These are phyloP conservation scores for Zelleria hepariella DNA, from an alignment of 2,888 invertebrate genomes.

Conservation along the genomic window DNA sequence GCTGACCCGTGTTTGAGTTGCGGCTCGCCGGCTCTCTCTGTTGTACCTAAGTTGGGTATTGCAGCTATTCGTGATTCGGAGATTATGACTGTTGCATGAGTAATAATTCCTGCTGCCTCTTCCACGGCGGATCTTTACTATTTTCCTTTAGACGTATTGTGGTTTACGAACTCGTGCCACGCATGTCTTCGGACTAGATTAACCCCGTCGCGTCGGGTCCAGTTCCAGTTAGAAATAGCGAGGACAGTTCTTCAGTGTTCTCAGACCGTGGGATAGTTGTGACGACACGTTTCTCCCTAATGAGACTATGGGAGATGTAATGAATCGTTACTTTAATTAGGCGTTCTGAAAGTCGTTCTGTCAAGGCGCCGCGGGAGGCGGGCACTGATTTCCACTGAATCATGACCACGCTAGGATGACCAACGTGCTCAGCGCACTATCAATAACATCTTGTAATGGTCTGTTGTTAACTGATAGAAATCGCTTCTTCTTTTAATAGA, in stretches of 20 bases:
- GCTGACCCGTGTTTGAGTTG: slow-evolving; percentile 41
- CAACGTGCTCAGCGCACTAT: background rate
- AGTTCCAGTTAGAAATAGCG: background rate
- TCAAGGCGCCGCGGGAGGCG: background rate
- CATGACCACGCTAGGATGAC: background rate
- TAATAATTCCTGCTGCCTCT: background rate
- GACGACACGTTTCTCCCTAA: slow-evolving; percentile 4
- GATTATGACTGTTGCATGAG: background rate
- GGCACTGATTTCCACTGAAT: background rate
- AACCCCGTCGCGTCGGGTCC: background rate
- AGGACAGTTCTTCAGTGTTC: background rate
- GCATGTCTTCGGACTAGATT: background rate
- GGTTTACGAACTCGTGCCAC: background rate
- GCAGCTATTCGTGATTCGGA: background rate
- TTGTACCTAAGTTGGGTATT: background rate
- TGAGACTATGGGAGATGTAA: slow-evolving; percentile 3
- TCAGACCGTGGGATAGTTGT: background rate
- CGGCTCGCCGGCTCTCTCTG: slow-evolving; percentile 14
- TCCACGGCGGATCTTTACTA: background rate
- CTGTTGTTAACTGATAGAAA: background rate
- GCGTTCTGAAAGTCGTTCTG: slow-evolving; percentile 2
- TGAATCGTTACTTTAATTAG: slow-evolving; percentile 6
- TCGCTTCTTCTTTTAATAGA: background rate
- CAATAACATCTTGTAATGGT: background rate
- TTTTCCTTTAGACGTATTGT: background rate